A percentile compares a stretch with the other conserved stretches of the same genome.
These are phyloP conservation scores for Chymomyza costata DNA, from an alignment of 1,140 invertebrate genomes.

Conservation along the genomic window DNA sequence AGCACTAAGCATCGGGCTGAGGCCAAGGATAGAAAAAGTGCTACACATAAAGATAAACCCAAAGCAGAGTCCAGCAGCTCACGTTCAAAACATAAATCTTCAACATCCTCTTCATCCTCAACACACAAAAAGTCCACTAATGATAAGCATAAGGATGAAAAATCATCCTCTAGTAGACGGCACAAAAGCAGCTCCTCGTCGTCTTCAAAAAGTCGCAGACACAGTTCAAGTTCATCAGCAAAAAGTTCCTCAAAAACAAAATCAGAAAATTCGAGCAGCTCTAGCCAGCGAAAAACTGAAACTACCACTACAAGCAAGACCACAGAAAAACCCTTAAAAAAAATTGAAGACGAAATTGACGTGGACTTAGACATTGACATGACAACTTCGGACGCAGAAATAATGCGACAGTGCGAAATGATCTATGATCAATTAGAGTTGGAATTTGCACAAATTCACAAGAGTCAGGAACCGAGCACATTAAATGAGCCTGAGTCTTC, in stretches of 20 bases:
- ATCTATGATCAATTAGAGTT: slow-evolving; percentile 81
- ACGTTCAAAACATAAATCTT: slow-evolving; percentile 49
- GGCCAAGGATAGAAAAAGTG: slow-evolving; percentile 27
- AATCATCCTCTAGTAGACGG: slow-evolving; percentile 24
- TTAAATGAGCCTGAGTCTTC: slow-evolving; percentile 10
- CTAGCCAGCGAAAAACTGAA: not conserved
- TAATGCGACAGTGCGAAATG: slow-evolving; percentile 83
- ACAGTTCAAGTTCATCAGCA: slow-evolving; percentile 19
- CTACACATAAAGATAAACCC: slow-evolving; percentile 40
- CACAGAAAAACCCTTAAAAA: not conserved
- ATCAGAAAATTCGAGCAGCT: slow-evolving; percentile 15
- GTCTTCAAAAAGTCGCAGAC: slow-evolving; percentile 36
- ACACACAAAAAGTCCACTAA: slow-evolving; percentile 48
- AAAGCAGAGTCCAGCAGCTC: slow-evolving; percentile 36
- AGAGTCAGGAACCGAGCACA: slow-evolving; percentile 17
- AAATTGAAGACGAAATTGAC: slow-evolving; percentile 20
- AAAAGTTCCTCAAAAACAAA: slow-evolving; percentile 25
- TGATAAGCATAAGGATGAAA: slow-evolving; percentile 40
- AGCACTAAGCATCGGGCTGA: slow-evolving; percentile 6
- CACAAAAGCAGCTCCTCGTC: slow-evolving; percentile 43
- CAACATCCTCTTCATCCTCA: slow-evolving; percentile 37
- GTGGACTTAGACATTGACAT: slow-evolving; percentile 38
- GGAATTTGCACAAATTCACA: slow-evolving; percentile 59
- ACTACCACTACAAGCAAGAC: not conserved
- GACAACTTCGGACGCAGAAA: slow-evolving; percentile 77